A percentile compares a stretch with the other conserved stretches of the same genome.
These are phyloP conservation scores for Aphelinus certus DNA, from an alignment of 1,140 invertebrate species.

Conservation along the genomic window DNA sequence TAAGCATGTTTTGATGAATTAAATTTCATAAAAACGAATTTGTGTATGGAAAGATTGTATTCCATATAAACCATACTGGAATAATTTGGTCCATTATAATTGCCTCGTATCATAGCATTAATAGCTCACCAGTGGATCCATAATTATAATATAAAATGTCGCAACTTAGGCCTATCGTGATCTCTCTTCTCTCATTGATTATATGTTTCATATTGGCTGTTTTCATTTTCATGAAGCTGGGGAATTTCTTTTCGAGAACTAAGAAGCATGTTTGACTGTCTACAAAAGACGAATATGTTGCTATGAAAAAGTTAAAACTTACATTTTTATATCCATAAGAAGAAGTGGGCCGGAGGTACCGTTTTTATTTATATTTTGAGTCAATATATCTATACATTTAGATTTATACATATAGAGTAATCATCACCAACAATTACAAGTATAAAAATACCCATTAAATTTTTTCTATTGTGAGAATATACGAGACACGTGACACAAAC, in stretches of 20 bases:
- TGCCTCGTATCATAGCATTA: background rate
- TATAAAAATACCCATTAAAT: too few relatives aligned
- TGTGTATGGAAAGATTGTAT: background rate
- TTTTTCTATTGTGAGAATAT: background rate
- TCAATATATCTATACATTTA: conserved; percentile 27
- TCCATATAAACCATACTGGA: conserved; percentile 16
- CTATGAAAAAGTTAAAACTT: too few relatives aligned
- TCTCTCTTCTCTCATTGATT: background rate
- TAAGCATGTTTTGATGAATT: too few relatives aligned
- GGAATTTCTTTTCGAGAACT: conserved; percentile 26
- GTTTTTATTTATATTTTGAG: conserved; percentile 24
- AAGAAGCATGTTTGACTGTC: background rate
- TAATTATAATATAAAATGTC: conserved; percentile 34
- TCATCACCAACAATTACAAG: too few relatives aligned
- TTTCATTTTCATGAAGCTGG: conserved; percentile 24
- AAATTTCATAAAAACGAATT: too few relatives aligned
- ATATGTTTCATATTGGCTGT: background rate
- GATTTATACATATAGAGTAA: too few relatives aligned
- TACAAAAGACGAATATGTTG: too few relatives aligned
- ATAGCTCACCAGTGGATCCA: background rate
- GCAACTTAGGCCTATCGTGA: background rate
- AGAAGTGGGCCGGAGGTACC: conserved; percentile 60
- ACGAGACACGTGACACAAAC: conserved; percentile 33
- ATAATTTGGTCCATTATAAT: conserved; percentile 21
- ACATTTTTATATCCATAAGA: conserved; percentile 30